Evolutionary conservation across 2,797 vertebrate species (phyloP), one percentile per base, ranked within the genome.

Genomic region (Darevskia mixta): DNA sequence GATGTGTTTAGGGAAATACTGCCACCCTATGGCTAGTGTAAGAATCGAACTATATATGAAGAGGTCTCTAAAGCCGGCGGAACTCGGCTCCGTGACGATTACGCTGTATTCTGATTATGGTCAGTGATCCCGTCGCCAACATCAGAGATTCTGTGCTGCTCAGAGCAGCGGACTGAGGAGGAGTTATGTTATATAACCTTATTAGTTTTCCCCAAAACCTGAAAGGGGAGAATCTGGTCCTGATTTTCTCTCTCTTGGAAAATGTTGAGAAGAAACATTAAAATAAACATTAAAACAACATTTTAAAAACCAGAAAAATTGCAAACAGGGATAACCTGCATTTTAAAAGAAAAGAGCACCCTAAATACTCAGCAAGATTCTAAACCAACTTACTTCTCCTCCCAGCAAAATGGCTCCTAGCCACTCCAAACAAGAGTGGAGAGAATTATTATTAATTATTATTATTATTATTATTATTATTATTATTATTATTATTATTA

Each of bases 1-100:
- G 4, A 3, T 0, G 0, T 55, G 77, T 67, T 45, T 8, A 5
- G n/a, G 43, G 73, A 73, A 85, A 76, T 41, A 84, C 90, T 89
- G 81, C 87, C 0, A 0, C 55, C n/a, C 67, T 0, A 0, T 23
- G 64, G 82, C 6, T 83, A 64, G 20, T 29, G 38, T 23, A 2
- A 43, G 15, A 67, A 25, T 75, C 11, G 2, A 18, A 38, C 11
- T 7, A 11, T 41, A 29, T 29, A 35, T 72, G 2, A 1, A 55
- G 64, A 15, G 71, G 2, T 32, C 35, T 32, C 4, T 6, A 32
- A 15, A 11, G n/a, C 4, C 4, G 49, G 49, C 49, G 49, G 3
- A 49, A 49, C 72, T 73, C 15, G 5, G 3, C 18, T 73, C 17
- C 32, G 35, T 35, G 23, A 35, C 15, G 35, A 18, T 18, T 64